Evolutionary conservation across 2,888 invertebrate genomes (phyloP).

Genomic region (Drosophila birchii): DNA sequence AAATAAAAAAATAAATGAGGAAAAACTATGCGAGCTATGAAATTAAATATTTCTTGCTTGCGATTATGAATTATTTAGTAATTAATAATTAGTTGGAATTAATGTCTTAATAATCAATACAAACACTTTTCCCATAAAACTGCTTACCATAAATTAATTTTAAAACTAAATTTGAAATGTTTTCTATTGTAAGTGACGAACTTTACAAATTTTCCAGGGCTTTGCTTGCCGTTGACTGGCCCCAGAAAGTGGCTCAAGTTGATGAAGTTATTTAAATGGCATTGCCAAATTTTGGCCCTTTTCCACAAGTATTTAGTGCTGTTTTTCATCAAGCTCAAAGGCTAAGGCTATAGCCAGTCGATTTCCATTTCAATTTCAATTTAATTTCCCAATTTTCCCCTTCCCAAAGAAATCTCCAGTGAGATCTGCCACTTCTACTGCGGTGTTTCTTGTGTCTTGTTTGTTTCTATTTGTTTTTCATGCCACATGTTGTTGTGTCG

Average conservation of each 20-base stretch:
- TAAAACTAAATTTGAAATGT: neutral
- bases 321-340: constrained; percentile 1
- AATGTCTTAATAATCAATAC: too few relatives aligned
- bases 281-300: constrained; percentile 24
- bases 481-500: constrained; percentile 18
- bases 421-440: constrained; percentile 30
- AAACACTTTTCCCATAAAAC: too few relatives aligned
- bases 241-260: constrained; percentile 15
- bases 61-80: too few relatives aligned
- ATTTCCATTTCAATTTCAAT: constrained; percentile 15
- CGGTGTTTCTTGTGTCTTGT: constrained; percentile 1
- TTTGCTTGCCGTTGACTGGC: neutral
- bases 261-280: constrained; percentile 2
- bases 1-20: neutral
- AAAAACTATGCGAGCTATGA: too few relatives aligned
- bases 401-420: neutral
- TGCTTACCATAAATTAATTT: neutral
- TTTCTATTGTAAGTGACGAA: neutral
- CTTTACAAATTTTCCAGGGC: neutral
- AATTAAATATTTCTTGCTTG: too few relatives aligned
- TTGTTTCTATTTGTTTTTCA: constrained; percentile 4
- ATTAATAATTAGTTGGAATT: too few relatives aligned
- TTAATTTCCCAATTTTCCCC: constrained; percentile 42
- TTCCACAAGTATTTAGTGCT: constrained; percentile 4
- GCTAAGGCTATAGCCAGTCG: neutral